Evolutionary conservation across 2,113 vertebrate species (phyloP).

Genomic region (Aegotheles bennettii): DNA sequence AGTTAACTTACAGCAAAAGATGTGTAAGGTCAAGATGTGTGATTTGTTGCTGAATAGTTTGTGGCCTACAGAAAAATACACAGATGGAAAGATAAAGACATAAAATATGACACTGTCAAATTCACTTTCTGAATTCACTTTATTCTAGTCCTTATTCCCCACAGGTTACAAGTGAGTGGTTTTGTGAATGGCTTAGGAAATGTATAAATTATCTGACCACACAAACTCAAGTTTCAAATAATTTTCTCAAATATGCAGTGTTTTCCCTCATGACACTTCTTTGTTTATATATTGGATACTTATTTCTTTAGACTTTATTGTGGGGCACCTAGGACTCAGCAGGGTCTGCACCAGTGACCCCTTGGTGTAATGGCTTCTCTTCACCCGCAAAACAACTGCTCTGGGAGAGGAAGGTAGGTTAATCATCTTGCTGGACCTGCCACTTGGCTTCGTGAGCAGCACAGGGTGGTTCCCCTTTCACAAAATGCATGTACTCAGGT

Average conservation of each 20-base stretch:
- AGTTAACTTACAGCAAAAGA: background rate
- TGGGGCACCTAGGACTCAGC: background rate
- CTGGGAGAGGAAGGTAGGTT: background rate
- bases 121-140: slow-evolving; percentile 5
- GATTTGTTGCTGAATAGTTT: slow-evolving; percentile 7
- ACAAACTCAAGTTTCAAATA: background rate
- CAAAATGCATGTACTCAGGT: background rate
- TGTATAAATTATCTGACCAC: background rate
- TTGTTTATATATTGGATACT: background rate
- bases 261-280: background rate
- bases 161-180: background rate
- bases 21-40: background rate
- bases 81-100: background rate
- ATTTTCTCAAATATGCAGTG: background rate
- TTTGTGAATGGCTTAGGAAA: background rate
- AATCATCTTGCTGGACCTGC: background rate
- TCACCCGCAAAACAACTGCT: background rate
- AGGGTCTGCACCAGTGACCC: background rate
- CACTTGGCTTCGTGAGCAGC: background rate
- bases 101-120: background rate
- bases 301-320: background rate
- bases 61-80: background rate
- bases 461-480: background rate
- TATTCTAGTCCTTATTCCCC: background rate
- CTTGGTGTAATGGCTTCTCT: background rate